Conservation (phyloP, 2,797 vertebrate genomes). For the Rhinoraja longicauda region DNA sequence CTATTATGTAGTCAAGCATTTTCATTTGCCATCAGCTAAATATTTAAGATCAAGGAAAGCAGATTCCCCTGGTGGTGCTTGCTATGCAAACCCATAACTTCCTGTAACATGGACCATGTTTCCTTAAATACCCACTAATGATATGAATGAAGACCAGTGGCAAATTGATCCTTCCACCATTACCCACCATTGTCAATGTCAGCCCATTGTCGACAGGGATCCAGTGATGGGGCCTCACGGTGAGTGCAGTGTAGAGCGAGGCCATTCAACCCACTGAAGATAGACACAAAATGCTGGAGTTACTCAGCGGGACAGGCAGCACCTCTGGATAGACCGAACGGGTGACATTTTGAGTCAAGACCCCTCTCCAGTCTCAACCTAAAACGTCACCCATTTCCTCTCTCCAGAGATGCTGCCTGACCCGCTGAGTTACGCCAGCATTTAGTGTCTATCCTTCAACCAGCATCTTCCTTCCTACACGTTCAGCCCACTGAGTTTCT, state of each 20-base stretch:
- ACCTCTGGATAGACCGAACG: too few species aligned
- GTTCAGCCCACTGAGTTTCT: not conserved
- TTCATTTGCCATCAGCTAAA: slow-evolving; percentile 1
- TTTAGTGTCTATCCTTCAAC: too few species aligned
- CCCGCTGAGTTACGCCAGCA: too few species aligned
- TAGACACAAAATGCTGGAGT: too few species aligned
- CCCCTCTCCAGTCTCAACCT: too few species aligned
- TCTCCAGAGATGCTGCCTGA: too few species aligned
- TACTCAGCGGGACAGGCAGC: too few species aligned
- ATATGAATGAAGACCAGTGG: not conserved
- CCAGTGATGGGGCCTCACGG: not conserved
- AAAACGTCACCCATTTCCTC: too few species aligned
- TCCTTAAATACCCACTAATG: not conserved
- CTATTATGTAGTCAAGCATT: not conserved
- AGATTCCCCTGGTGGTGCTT: not conserved
- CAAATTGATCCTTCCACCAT: not conserved
- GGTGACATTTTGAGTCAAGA: too few species aligned
- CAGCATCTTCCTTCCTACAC: too few species aligned
- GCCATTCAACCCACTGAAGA: not conserved
- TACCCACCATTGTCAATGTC: not conserved
- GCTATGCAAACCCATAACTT: not conserved
- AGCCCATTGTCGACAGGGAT: not conserved
- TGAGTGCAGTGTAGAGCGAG: not conserved
- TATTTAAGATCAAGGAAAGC: not conserved
- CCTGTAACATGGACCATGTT: not conserved